These are phyloP conservation scores for Apoda limacodes DNA, from an alignment of 2,888 invertebrate genomes.

Conservation along the genomic window DNA sequence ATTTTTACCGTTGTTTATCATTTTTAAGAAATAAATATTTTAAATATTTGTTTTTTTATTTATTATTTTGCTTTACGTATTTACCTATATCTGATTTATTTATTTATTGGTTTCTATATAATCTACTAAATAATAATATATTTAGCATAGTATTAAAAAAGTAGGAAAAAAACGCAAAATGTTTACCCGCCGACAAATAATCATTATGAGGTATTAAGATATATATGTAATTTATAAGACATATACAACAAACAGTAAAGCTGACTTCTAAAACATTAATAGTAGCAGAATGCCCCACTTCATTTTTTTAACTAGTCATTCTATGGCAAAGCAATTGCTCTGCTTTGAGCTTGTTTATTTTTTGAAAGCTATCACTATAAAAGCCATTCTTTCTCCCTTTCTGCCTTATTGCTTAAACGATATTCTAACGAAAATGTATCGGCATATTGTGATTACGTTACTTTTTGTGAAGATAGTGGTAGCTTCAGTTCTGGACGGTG, in stretches of 20 bases:
- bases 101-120: no score
- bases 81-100: no score
- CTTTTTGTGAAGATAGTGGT: slow-evolving; percentile 27
- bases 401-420: slow-evolving; percentile 48
- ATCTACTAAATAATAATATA: no score
- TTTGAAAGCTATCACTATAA: slow-evolving; percentile 61
- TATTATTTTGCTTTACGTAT: no score
- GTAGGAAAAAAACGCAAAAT: no score
- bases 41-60: no score
- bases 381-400: slow-evolving; percentile 44
- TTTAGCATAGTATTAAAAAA: no score
- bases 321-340: slow-evolving; percentile 37
- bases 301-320: slow-evolving; percentile 32
- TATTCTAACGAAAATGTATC: slow-evolving; percentile 46
- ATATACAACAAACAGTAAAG: slow-evolving; percentile 30
- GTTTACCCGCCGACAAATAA: no score
- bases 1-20: slow-evolving; percentile 4
- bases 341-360: slow-evolving; percentile 44
- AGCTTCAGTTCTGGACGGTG: slow-evolving; percentile 49
- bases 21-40: slow-evolving; percentile 5
- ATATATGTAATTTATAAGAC: no score
- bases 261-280: slow-evolving; percentile 13
- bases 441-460: slow-evolving; percentile 27
- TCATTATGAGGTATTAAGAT: no score
- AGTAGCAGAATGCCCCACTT: slow-evolving; percentile 29